Conservation (phyloP, 2,797 vertebrate genomes). For the Diplodus sargus region DNA sequence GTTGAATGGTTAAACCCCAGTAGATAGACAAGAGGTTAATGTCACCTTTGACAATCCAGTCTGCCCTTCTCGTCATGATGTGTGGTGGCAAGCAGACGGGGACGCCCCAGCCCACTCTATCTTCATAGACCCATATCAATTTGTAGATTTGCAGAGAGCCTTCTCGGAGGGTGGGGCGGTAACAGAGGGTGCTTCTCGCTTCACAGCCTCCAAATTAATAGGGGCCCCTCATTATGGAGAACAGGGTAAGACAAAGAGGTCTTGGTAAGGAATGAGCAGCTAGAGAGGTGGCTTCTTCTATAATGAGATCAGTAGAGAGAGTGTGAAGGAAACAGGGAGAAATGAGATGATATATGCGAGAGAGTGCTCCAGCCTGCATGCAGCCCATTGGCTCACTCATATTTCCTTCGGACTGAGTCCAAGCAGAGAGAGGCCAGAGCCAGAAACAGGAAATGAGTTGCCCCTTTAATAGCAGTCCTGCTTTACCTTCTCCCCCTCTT, state of each 20-base stretch:
- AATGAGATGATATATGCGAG: conserved; percentile 51
- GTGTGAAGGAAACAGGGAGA: conserved; percentile 38
- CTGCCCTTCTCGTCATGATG: conserved; percentile 67
- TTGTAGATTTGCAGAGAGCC: conserved; percentile 55
- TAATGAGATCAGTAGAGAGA: conserved; percentile 58
- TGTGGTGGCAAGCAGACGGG: conserved; percentile 75
- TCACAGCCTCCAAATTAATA: conserved; percentile 82
- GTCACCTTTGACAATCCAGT: conserved; percentile 68
- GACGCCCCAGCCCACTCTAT: conserved; percentile 58
- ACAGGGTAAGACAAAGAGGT: conserved; percentile 70
- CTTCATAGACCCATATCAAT: conserved; percentile 75
- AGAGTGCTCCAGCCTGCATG: conserved; percentile 17
- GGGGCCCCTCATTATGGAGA: conserved; percentile 74
- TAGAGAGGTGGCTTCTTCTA: conserved; percentile 47
- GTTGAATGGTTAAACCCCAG: conserved; percentile 68
- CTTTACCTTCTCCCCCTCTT: conserved; percentile 47
- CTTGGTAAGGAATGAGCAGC: conserved; percentile 39
- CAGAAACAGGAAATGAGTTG: conserved; percentile 79
- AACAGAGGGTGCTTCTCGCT: conserved; percentile 74
- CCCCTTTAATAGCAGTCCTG: conserved; percentile 59
- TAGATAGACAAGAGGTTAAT: conserved; percentile 76
- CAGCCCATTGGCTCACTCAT: conserved; percentile 20
- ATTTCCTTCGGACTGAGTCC: conserved; percentile 42
- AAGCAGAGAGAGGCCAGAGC: conserved; percentile 27
- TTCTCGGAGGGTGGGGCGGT: not conserved